Evolutionary conservation across 2,797 vertebrate species (phyloP).

Genomic region (Poeciliopsis presidionis): DNA sequence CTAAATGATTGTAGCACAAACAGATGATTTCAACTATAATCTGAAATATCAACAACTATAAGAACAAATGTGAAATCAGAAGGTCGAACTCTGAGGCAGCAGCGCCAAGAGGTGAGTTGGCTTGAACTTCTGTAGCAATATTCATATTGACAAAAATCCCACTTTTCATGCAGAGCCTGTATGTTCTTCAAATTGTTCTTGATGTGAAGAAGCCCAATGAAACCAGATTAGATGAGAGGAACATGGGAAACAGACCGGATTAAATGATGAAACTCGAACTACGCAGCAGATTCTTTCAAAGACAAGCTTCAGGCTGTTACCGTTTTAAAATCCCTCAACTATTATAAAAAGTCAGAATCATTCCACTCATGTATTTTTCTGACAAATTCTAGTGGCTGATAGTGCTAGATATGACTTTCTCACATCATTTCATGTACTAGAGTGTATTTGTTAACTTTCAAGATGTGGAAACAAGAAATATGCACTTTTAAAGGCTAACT

Average conservation of each 20-base stretch:
- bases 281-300: not conserved
- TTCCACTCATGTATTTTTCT: not conserved
- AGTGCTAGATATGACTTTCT: not conserved
- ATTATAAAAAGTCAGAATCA: not conserved
- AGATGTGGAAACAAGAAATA: not conserved
- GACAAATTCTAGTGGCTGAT: not conserved
- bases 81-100: not conserved
- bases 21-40: not conserved
- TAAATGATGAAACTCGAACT: not conserved
- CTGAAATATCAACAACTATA: not conserved
- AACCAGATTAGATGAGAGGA: not conserved
- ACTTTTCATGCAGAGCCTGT: not conserved
- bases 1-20: too few species aligned
- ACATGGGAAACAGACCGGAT: not conserved
- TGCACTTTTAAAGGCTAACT: not conserved
- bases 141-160: not conserved
- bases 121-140: not conserved
- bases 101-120: not conserved
- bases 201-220: not conserved
- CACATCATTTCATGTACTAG: not conserved
- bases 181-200: not conserved
- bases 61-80: not conserved
- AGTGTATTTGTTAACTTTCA: not conserved
- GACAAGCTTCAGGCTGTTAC: not conserved
- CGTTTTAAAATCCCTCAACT: not conserved